Base-by-base conservation (phyloP, 2,888 invertebrate genomes). In the Nomada lathburiana region DNA sequence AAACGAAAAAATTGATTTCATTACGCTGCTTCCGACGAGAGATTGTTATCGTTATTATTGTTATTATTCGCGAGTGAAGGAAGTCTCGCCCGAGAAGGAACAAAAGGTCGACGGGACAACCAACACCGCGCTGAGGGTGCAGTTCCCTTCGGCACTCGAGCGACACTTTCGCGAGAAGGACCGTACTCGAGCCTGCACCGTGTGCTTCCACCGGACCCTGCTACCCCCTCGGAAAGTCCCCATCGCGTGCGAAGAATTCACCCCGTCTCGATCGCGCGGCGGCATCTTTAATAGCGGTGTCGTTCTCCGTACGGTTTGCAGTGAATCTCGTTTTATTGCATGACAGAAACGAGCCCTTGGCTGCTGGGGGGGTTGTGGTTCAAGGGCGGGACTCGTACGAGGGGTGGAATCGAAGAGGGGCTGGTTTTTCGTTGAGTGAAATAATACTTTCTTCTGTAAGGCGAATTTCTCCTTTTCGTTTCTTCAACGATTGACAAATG, bases 121-220 rank as follows among this genome's bases (percentile, higher is more conserved):
- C 36, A 5, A 7, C 29, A 5, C 29, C 29, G 5, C 29, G 4
- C 4, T 29, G 29, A 0, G 26, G 29, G 60, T 52, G 77, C 60
- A 74, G 67, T 68, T 63, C 50, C 69, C 75, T 63, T 68, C 55
- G 20, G 36, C 16, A 29, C 57, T 50, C 26, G 67, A 50, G 62
- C 7, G 67, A 80, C 55, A 70, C 70, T 80, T 70, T 71, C 67
- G 42, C 60, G 42, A n/a, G 20, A 36, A 36, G 67, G 74, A 82
- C 72, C 73, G 55, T 59, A 81, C 82, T 83, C 77, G 77, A 83
- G 82, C 77, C 20, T 23, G 11, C 52, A 44, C 72, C 69, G 73
- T 67, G 82, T 67, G 57, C 64, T 75, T 62, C 53, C 59, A 42
- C 59, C 23, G 81, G 77, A 73, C 77, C 67, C 64, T 70, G 42